These are phyloP conservation scores for Lates calcarifer DNA, from an alignment of 2,113 vertebrate genomes.

Conservation along the genomic window DNA sequence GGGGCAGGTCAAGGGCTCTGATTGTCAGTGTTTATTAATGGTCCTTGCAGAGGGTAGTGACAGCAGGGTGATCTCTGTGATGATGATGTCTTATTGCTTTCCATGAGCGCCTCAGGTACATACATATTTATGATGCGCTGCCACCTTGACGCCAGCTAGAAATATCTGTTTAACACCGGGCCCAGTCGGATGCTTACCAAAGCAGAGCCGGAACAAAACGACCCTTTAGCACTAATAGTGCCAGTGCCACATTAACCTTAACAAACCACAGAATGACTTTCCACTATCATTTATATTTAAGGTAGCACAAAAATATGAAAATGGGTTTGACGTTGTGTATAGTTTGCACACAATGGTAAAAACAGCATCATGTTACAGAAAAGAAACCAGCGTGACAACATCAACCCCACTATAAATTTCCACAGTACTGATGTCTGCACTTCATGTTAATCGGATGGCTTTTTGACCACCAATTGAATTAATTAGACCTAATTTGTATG, in stretches of 20 bases:
- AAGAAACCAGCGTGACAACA: constrained; percentile 12
- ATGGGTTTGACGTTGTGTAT: constrained; percentile 7
- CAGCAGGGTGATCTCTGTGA: constrained; percentile 78
- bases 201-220: constrained; percentile 53
- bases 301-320: constrained; percentile 29
- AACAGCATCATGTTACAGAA: constrained; percentile 1
- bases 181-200: constrained; percentile 51
- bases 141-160: constrained; percentile 70
- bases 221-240: constrained; percentile 37
- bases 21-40: constrained; percentile 84
- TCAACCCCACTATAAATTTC: constrained; percentile 52
- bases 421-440: constrained; percentile 53
- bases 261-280: constrained; percentile 41
- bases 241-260: constrained; percentile 37
- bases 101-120: constrained; percentile 74
- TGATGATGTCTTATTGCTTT: constrained; percentile 85
- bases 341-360: constrained; percentile 19
- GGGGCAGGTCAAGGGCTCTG: constrained; percentile 80
- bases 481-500: constrained; percentile 82
- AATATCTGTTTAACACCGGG: constrained; percentile 77
- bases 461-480: constrained; percentile 79
- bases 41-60: constrained; percentile 73
- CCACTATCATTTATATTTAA: constrained; percentile 22
- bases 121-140: constrained; percentile 84
- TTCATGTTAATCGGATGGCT: constrained; percentile 70